Evolutionary conservation across 2,113 vertebrate genomes (phyloP).

Genomic region (Bungarus multicinctus): DNA sequence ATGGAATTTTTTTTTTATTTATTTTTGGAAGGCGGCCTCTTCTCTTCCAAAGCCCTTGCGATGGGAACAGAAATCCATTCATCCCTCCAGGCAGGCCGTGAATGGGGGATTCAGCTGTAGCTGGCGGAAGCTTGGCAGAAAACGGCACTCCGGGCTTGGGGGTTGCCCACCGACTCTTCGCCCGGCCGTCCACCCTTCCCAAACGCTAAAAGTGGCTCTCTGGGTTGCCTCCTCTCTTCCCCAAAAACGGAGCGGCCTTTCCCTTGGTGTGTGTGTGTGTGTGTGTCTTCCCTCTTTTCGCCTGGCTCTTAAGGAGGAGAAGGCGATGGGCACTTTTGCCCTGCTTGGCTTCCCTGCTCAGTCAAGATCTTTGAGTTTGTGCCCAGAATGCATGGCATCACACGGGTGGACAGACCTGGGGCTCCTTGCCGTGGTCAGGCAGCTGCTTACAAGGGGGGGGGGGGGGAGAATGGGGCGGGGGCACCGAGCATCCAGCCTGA

Average conservation of each 20-base stretch:
- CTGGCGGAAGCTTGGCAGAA: background rate
- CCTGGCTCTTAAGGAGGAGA: background rate
- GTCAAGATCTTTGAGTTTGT: background rate
- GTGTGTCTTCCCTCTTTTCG: background rate
- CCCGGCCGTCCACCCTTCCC: too few species aligned
- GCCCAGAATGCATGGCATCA: background rate
- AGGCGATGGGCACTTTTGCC: background rate
- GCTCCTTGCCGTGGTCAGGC: too few species aligned
- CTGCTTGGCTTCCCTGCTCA: background rate
- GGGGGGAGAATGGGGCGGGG: accelerated
- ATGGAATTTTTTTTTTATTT: background rate
- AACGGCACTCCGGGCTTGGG: background rate
- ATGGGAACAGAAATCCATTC: slow-evolving; percentile 4
- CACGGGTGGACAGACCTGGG: background rate
- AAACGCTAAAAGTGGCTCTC: background rate
- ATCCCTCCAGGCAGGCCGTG: background rate
- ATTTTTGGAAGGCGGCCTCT: background rate
- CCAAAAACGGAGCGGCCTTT: background rate
- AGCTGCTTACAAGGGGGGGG: background rate
- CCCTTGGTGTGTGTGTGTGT: too few species aligned
- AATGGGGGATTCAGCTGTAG: background rate
- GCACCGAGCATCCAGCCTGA: background rate
- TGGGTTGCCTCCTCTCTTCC: background rate
- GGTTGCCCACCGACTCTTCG: too few species aligned
- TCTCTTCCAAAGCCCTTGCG: background rate